Evolutionary conservation across 2,113 vertebrate genomes (phyloP).

Genomic region (Cyprinodon brontotheroides): DNA sequence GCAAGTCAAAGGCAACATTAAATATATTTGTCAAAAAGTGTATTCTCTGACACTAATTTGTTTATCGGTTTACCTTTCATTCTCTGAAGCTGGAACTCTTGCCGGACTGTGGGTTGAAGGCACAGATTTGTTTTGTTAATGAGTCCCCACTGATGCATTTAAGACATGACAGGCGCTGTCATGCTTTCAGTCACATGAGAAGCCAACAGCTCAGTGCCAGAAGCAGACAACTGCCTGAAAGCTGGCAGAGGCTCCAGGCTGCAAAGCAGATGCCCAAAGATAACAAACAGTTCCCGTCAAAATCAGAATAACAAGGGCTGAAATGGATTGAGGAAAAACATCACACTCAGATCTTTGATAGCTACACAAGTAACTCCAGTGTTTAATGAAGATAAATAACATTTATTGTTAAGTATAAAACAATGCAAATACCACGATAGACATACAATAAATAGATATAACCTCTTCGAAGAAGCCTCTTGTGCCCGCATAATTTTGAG

Average conservation of each 20-base stretch:
- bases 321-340: slow-evolving; percentile 46
- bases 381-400: slow-evolving; percentile 24
- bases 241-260: slow-evolving; percentile 56
- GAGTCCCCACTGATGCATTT: slow-evolving; percentile 74
- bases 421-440: too few species aligned
- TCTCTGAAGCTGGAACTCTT: slow-evolving; percentile 46
- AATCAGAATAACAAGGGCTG: slow-evolving; percentile 48
- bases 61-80: slow-evolving; percentile 46
- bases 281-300: slow-evolving; percentile 59
- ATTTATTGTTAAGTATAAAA: slow-evolving; percentile 30
- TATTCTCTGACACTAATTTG: slow-evolving; percentile 31
- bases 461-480: too few species aligned
- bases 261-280: slow-evolving; percentile 64
- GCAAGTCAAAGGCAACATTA: background rate
- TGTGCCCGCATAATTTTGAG: too few species aligned
- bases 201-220: slow-evolving; percentile 61
- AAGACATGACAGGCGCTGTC: slow-evolving; percentile 68
- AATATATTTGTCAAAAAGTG: slow-evolving; percentile 15
- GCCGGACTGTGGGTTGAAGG: slow-evolving; percentile 52
- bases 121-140: slow-evolving; percentile 76
- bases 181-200: slow-evolving; percentile 63
- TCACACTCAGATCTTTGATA: slow-evolving; percentile 25
- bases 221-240: slow-evolving; percentile 62
- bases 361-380: slow-evolving; percentile 30
- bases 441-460: too few species aligned